Conservation (phyloP, 2,888 invertebrate species). For the Trichogramma dendrolimi region DNA sequence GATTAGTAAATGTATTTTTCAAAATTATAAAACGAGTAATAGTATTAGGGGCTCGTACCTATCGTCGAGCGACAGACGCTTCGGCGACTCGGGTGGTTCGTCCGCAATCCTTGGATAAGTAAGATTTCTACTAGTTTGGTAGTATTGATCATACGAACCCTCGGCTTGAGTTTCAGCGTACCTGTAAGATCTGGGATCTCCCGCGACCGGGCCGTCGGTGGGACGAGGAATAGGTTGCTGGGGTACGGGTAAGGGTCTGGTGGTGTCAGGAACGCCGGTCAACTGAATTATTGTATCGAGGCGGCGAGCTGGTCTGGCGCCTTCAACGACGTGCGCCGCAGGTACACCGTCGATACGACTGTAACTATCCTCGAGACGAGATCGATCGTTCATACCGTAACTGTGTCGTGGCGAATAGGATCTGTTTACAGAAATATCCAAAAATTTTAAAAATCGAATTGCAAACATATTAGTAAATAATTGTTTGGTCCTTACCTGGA, state of each 20-base stretch:
- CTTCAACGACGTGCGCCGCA: constrained; percentile 11
- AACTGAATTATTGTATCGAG: constrained; percentile 48
- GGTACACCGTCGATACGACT: constrained; percentile 11
- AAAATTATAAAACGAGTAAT: not conserved
- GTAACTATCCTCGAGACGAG: constrained; percentile 15
- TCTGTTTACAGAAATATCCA: too few relatives aligned
- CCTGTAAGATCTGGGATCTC: constrained; percentile 1
- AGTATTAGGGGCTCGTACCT: constrained; percentile 40
- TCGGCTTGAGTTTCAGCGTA: constrained; percentile 36
- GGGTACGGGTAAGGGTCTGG: constrained; percentile 28
- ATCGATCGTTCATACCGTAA: constrained; percentile 22
- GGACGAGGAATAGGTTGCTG: not conserved
- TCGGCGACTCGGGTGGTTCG: constrained; percentile 53
- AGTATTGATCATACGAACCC: constrained; percentile 40
- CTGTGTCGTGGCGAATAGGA: too few relatives aligned
- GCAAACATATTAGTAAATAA: not conserved
- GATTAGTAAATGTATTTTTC: not conserved
- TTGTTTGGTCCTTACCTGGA: not conserved
- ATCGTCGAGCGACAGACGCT: constrained; percentile 60
- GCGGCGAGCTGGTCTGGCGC: constrained; percentile 35
- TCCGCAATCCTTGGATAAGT: constrained; percentile 49
- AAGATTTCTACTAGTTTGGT: constrained; percentile 46
- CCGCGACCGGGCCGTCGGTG: constrained; percentile 4
- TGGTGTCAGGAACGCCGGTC: constrained; percentile 29
- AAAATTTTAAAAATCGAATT: too few relatives aligned